Evolutionary conservation across 1,140 invertebrate genomes (phyloP), one percentile per base, ranked within the genome.

Genomic region (Zaprionus gabonicus): DNA sequence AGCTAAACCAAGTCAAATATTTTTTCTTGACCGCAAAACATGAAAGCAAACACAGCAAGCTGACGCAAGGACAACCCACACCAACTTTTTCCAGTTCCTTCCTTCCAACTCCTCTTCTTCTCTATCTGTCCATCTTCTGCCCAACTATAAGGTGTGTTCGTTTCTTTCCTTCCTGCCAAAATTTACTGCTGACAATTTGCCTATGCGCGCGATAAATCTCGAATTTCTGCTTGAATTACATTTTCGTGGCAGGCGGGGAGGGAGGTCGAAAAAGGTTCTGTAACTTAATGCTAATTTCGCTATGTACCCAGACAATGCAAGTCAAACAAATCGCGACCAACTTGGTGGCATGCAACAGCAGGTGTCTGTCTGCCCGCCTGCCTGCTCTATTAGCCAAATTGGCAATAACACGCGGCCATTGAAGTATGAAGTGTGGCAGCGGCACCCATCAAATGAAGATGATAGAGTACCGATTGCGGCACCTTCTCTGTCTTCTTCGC

Each of bases 281-380:
- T 75, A 87, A 87, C 76, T 78, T 62, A 80, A 87, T 87, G 81
- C 84, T 84, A 88, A 87, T 88, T 87, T 82, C 53, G 23, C 59
- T 49, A 23, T 72, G 46, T 64, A 27, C 25, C 12, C n/a, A 66
- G 64, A 65, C 73, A 84, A 62, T 81, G 82, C 73, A 83, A 84
- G 49, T 57, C 84, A 87, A 87, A 88, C 81, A 88, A 58, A 25
- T 46, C 27, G 10, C 15, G 38, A 9, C 27, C 53, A 57, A 25
- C 67, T 55, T 58, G 44, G 31, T 53, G 44, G n/a, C 31, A 27
- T 20, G 17, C 38, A 44, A 23, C 28, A 57, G 57, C 63, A 12
- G 10, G 20, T 53, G 38, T 23, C 23, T 23, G 23, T 23, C 23
- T 23, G 23, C 27, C 9, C 10, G 31, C 9, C 31, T 28, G 15